Evolutionary conservation across 2,888 invertebrate genomes (phyloP).

Genomic region (Acanthosepion esculentum): DNA sequence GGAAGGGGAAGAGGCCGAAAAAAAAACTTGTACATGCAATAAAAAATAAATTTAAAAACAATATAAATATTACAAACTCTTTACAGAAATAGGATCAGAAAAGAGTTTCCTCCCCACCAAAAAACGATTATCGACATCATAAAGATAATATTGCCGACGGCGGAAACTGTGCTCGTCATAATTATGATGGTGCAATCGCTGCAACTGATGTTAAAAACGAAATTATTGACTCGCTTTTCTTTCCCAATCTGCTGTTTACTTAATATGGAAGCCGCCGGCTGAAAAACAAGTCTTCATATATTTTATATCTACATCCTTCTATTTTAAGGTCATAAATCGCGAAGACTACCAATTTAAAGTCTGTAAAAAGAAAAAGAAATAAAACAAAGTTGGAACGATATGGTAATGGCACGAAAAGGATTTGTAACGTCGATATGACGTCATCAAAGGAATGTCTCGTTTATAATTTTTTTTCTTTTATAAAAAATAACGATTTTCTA

Average conservation of each 20-base stretch:
- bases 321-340: background rate
- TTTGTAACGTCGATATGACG: no score
- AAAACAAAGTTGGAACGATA: background rate
- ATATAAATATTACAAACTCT: no score
- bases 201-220: background rate
- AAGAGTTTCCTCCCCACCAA: no score
- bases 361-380: background rate
- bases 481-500: no score
- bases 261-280: background rate
- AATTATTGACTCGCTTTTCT: background rate
- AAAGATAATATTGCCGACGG: background rate
- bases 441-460: no score
- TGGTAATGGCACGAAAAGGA: no score
- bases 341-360: background rate
- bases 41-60: no score
- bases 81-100: no score
- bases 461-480: no score
- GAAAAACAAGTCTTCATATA: background rate
- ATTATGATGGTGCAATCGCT: background rate
- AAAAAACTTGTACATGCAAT: no score
- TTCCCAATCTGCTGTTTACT: background rate
- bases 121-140: background rate
- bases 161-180: background rate
- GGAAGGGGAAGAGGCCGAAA: no score
- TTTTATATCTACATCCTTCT: background rate